Evolutionary conservation across 2,113 vertebrate genomes (phyloP).

Genomic region (Cephalopholis sonnerati): DNA sequence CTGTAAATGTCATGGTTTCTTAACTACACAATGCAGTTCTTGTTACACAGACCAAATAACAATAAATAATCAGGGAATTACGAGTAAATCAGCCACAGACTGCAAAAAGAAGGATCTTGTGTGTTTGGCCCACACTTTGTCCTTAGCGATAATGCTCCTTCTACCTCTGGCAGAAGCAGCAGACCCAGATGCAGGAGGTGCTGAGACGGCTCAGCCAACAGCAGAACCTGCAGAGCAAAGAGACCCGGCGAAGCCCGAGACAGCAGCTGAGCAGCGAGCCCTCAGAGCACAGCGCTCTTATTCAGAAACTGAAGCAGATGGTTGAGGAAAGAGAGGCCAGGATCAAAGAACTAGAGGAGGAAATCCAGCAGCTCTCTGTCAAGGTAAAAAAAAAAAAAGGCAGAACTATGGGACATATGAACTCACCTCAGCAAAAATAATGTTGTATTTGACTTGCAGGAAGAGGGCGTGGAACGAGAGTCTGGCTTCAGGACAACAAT

Average conservation of each 20-base stretch:
- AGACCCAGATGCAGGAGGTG: conserved; percentile 89
- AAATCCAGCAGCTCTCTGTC: conserved; percentile 77
- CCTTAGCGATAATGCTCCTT: not conserved
- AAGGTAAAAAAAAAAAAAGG: conserved; percentile 78
- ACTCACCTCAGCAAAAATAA: not conserved
- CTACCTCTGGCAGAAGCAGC: conserved; percentile 85
- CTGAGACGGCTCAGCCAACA: conserved; percentile 85
- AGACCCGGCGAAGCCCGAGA: conserved; percentile 58
- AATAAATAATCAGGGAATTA: not conserved
- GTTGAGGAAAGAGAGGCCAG: conserved; percentile 86
- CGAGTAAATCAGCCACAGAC: conserved; percentile 1
- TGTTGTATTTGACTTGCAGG: conserved; percentile 48
- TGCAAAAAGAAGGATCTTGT: not conserved
- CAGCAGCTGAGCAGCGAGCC: conserved; percentile 73
- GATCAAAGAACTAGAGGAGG: conserved; percentile 85
- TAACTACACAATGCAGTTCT: not conserved
- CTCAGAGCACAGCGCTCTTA: conserved; percentile 77
- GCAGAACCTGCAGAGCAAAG: conserved; percentile 71
- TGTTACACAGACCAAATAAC: not conserved
- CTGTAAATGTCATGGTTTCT: not conserved
- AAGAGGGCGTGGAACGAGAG: conserved; percentile 27
- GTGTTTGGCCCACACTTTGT: not conserved
- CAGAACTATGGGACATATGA: not conserved
- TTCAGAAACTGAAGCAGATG: conserved; percentile 84
- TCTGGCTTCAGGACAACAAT: conserved; percentile 15